These are phyloP conservation scores for Neoascia interrupta DNA, from an alignment of 2,888 invertebrate species.

Conservation along the genomic window DNA sequence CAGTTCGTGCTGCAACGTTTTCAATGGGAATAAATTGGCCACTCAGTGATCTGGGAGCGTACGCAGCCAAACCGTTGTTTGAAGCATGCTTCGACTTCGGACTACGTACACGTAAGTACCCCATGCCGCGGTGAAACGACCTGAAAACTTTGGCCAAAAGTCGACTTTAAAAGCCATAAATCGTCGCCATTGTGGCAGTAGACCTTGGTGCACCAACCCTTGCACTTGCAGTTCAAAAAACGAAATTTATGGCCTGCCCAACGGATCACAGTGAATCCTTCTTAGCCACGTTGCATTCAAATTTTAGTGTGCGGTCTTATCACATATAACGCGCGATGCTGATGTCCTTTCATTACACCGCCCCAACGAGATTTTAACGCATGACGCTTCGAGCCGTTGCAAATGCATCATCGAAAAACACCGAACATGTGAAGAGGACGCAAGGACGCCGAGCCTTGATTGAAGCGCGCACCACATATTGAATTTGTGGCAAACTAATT, in stretches of 20 bases:
- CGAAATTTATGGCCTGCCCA: conserved; percentile 57
- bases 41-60: conserved; percentile 38
- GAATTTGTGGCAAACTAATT: conserved; percentile 74
- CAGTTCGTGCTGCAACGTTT: conserved; percentile 26
- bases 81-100: conserved; percentile 21
- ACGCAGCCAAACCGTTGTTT: conserved; percentile 32
- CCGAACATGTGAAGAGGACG: neutral
- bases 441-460: too few species aligned
- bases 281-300: conserved; percentile 55
- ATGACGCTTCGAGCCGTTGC: neutral
- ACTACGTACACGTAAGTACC: too few species aligned
- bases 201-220: conserved; percentile 12
- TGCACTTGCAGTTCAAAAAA: conserved; percentile 41
- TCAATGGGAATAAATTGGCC: conserved; percentile 59
- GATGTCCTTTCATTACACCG: conserved; percentile 34
- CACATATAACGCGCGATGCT: conserved; percentile 13
- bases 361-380: conserved; percentile 38
- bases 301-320: conserved; percentile 41
- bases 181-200: conserved; percentile 49
- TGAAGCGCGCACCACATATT: conserved; percentile 61
- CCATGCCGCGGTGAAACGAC: conserved; percentile 56
- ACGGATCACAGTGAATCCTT: conserved; percentile 60
- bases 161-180: conserved; percentile 71
- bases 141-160: conserved; percentile 70
- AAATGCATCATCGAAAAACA: neutral